These are phyloP conservation scores for Microcebus jonahi DNA, from an alignment of 2,113 vertebrate species.

Conservation along the genomic window DNA sequence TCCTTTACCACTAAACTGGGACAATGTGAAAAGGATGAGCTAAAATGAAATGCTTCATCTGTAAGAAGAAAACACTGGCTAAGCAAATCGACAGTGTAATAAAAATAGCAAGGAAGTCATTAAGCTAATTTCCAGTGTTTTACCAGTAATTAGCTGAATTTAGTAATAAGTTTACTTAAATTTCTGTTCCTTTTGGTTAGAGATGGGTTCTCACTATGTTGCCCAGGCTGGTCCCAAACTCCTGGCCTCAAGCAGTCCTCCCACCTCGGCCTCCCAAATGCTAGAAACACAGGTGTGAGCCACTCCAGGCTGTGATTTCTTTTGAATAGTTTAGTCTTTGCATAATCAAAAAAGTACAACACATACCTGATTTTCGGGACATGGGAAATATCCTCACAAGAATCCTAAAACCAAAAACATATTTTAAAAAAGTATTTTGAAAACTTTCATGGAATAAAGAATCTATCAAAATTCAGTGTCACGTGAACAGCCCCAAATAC, in stretches of 20 bases:
- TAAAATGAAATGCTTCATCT: not conserved
- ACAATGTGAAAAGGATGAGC: not conserved
- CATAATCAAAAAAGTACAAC: constrained; percentile 22
- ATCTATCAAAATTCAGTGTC: constrained; percentile 25
- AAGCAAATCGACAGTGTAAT: not conserved
- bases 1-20: not conserved
- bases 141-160: not conserved
- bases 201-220: not conserved
- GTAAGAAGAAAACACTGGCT: not conserved
- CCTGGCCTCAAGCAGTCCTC: too few species aligned
- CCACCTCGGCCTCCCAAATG: too few species aligned
- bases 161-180: not conserved
- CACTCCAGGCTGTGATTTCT: not conserved
- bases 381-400: constrained; percentile 75
- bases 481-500: not conserved
- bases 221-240: not conserved
- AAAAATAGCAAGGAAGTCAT: not conserved
- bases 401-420: constrained; percentile 81
- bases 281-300: not conserved
- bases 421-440: constrained; percentile 70
- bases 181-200: not conserved
- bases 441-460: constrained; percentile 40
- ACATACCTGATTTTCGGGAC: constrained; percentile 81
- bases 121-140: not conserved
- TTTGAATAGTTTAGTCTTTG: not conserved